Evolutionary conservation across 2,113 vertebrate genomes (phyloP).

Genomic region (Sylvietta virens): DNA sequence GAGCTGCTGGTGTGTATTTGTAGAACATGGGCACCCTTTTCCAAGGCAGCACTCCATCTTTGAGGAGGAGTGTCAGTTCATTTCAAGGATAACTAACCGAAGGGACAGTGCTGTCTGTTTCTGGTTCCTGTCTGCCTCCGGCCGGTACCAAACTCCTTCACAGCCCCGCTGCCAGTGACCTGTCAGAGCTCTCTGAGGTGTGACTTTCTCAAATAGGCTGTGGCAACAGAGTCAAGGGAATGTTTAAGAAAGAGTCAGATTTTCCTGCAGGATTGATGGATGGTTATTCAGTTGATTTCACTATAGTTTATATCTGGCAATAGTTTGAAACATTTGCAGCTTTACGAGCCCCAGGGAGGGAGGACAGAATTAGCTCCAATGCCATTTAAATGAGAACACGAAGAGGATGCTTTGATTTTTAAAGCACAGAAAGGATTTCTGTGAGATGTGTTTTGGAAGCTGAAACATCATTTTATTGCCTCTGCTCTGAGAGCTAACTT

Average conservation of each 20-base stretch:
- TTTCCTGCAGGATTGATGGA: neutral
- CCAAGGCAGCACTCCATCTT: neutral
- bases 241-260: neutral
- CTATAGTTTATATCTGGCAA: neutral
- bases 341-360: neutral
- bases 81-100: neutral
- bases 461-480: neutral
- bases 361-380: slow-evolving; percentile 2
- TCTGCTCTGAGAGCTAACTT: slow-evolving; percentile 19
- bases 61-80: neutral
- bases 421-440: slow-evolving; percentile 7
- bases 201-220: neutral
- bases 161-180: neutral
- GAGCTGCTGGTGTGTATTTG: neutral
- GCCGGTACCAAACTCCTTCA: neutral
- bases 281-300: neutral
- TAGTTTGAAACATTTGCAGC: neutral
- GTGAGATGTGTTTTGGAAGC: neutral
- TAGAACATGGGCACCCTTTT: neutral
- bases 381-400: slow-evolving; percentile 5
- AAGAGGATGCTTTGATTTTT: slow-evolving; percentile 10
- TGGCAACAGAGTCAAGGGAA: neutral
- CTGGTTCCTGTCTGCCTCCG: neutral
- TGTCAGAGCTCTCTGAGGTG: neutral
- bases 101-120: neutral